Percentiles rank a stretch among this genome's conserved stretches.
phyloP scores from a whole-genome alignment of 2,888 invertebrate genomes.

The Sclerodermus sp. region DNA sequence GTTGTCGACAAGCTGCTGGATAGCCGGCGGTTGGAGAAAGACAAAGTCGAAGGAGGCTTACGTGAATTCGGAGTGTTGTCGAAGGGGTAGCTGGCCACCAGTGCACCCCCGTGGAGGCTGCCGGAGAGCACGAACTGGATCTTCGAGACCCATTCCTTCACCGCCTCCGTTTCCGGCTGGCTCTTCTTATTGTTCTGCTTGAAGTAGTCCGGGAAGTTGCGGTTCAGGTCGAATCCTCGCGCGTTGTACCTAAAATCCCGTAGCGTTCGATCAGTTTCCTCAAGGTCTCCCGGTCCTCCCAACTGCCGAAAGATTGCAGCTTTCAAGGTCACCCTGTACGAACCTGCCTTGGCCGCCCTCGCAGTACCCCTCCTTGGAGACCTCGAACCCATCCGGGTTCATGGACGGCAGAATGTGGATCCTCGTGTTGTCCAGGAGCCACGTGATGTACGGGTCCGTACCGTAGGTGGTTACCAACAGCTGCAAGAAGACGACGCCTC shows the following conservation, averaged over 20 bases:
- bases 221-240: slow-evolving; percentile 86
- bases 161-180: slow-evolving; percentile 93
- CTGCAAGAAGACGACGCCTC: too few relatives aligned
- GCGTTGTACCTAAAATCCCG: slow-evolving; percentile 73
- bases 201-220: slow-evolving; percentile 96
- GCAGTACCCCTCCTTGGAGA: slow-evolving; percentile 86
- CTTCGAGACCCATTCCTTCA: slow-evolving; percentile 91
- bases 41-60: slow-evolving; percentile 61
- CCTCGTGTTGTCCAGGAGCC: slow-evolving; percentile 90
- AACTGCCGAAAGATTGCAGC: too few relatives aligned
- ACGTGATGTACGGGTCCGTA: slow-evolving; percentile 81
- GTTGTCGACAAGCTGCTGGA: too few relatives aligned
- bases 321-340: too few relatives aligned
- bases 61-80: slow-evolving; percentile 94
- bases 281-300: too few relatives aligned
- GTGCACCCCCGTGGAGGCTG: slow-evolving; percentile 90
- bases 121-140: slow-evolving; percentile 93
- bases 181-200: slow-evolving; percentile 83
- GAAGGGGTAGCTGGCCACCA: slow-evolving; percentile 96
- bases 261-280: too few relatives aligned
- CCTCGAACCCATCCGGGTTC: slow-evolving; percentile 98
- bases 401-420: slow-evolving; percentile 97
- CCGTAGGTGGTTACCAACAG: slow-evolving; percentile 81
- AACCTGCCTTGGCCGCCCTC: slow-evolving; percentile 86
- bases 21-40: too few relatives aligned